phyloP scores from a whole-genome alignment of 2,113 vertebrate species.

The Nothobranchius kuhntae region DNA sequence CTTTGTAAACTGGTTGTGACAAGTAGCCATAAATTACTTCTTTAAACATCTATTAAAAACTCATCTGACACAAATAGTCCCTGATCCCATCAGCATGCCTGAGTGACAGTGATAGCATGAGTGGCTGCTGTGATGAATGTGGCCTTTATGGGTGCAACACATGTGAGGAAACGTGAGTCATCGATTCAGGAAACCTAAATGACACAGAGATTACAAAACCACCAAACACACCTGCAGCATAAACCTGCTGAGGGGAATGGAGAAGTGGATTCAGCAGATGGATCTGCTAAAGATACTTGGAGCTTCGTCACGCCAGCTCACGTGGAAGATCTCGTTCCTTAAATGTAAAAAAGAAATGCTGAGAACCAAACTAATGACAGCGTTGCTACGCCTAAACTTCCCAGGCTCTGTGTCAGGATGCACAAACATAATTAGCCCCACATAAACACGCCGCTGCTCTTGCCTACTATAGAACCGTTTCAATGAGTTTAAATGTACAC shows the following conservation, averaged over 20 bases:
- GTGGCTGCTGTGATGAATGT: not conserved
- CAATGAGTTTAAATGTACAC: too few species aligned
- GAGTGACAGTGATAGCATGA: constrained; percentile 33
- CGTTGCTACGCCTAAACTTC: too few species aligned
- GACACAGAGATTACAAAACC: constrained; percentile 21
- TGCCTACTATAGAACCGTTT: too few species aligned
- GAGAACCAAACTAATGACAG: too few species aligned
- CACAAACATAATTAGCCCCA: too few species aligned
- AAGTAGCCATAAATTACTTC: constrained; percentile 58
- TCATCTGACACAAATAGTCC: constrained; percentile 56
- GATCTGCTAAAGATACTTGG: not conserved
- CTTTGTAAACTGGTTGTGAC: constrained; percentile 61
- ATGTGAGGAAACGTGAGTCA: constrained; percentile 8
- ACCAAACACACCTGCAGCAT: constrained; percentile 9
- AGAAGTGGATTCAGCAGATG: not conserved
- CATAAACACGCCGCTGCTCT: too few species aligned
- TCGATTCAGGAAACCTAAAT: constrained; percentile 27
- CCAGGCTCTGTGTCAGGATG: too few species aligned
- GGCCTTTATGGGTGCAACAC: not conserved
- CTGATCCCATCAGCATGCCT: constrained; percentile 55
- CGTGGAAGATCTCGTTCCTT: not conserved
- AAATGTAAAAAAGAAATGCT: not conserved
- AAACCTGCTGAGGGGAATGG: constrained; percentile 5
- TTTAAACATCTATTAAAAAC: constrained; percentile 58
- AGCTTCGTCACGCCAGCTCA: not conserved